phyloP scores from a whole-genome alignment of 2,113 vertebrate genomes.

The Elachura formosa region DNA sequence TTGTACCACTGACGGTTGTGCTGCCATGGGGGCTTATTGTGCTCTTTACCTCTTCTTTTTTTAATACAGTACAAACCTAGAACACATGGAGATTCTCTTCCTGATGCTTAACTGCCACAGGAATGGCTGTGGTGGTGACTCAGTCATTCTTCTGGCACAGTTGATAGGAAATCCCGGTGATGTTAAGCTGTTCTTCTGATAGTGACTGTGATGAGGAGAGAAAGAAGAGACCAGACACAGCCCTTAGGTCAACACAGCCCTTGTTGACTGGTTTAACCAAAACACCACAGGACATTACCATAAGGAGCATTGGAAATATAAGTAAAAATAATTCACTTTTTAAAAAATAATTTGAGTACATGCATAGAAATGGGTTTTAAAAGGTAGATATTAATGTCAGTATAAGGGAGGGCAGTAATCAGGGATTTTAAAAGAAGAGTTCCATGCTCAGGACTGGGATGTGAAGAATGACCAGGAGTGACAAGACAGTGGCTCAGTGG shows the following conservation, averaged over 20 bases:
- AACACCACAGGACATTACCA: not conserved
- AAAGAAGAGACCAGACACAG: not conserved
- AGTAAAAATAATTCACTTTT: not conserved
- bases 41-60: not conserved
- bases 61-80: not conserved
- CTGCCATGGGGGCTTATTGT: not conserved
- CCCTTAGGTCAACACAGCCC: not conserved
- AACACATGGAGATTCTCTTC: not conserved
- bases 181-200: not conserved
- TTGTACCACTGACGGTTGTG: not conserved
- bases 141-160: not conserved
- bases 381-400: not conserved
- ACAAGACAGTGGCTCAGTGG: not conserved
- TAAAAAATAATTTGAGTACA: not conserved
- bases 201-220: not conserved
- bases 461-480: not conserved
- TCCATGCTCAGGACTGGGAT: not conserved
- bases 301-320: not conserved
- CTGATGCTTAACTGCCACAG: not conserved
- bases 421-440: not conserved
- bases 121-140: not conserved
- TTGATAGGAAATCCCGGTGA: not conserved
- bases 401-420: not conserved
- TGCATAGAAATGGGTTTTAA: not conserved
- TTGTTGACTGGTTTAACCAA: not conserved